Base-by-base conservation (phyloP, 1,140 invertebrate species). In the Vanessa atalanta region DNA sequence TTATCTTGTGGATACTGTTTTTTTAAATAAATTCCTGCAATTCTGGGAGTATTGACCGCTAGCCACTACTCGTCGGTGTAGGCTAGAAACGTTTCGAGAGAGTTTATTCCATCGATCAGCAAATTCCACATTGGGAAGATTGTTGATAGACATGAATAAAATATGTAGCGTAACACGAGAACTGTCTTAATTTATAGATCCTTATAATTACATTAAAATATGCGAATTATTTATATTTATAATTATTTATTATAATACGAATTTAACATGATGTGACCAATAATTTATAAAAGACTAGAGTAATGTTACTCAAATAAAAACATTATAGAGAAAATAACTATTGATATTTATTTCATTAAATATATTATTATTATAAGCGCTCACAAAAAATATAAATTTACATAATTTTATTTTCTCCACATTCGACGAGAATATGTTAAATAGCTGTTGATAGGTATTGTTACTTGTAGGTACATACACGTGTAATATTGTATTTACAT, bases 31-130 rank as follows among this genome's bases (percentile, higher is more conserved):
- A 70, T 78, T 75, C 70, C 70, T 69, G 70, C 75, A 77, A 77
- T 76, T 77, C 61, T 74, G 63, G 68, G 74, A 70, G 74, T 72
- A 79, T 70, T 75, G 72, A 79, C 78, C 78, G 78, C 75, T 74
- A 72, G 72, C 48, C 55, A 72, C 63, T 74, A 67, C 65, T 72
- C 72, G 75, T 73, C 67, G 65, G 55, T 79, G 71, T 79, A 63
- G 77, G 64, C 53, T 73, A 77, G 75, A 71, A 69, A 72, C 55
- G 75, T 70, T 77, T 71, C 65, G 50, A 67, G 69, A 70, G 70
- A 66, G 47, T 67, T 65, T 65, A 50, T 74, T 77, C 57, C 65
- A 71, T 77, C 72, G 68, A 77, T 77, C 57, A 77, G 67, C 65
- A 64, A 64, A 74, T 74, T 71, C 69, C 53, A 70, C 73, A 67